Conservation (phyloP, 1,140 invertebrate genomes). For the Anoplolepis gracilipes region DNA sequence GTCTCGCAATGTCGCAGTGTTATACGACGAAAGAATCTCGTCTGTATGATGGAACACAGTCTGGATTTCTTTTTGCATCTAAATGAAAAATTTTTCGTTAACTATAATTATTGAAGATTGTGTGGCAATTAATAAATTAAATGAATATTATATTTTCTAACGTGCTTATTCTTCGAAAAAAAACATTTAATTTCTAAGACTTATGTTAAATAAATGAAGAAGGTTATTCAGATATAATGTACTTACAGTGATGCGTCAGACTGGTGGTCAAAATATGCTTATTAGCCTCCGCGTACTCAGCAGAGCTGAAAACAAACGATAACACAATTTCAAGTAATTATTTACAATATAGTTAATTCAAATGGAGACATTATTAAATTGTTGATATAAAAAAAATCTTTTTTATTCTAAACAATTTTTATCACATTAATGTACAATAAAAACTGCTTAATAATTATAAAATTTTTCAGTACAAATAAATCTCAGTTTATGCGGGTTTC, state of each 20-base stretch:
- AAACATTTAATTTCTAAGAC: background rate
- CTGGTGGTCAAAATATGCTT: conserved; percentile 79
- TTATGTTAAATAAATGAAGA: background rate
- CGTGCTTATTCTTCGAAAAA: background rate
- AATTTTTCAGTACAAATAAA: conserved; percentile 26
- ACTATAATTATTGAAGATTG: background rate
- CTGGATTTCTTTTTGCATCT: background rate
- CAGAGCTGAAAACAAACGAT: conserved; percentile 73
- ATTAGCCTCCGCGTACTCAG: conserved; percentile 71
- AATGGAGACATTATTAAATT: background rate
- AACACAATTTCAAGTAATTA: background rate
- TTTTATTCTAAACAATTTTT: background rate
- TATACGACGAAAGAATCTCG: conserved; percentile 30
- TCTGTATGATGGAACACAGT: conserved; percentile 6
- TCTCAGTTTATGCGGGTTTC: conserved; percentile 36
- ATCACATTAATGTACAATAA: background rate
- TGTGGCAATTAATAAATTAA: background rate
- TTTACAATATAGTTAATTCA: background rate
- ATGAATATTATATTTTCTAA: background rate
- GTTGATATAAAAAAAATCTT: background rate
- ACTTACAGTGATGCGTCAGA: conserved; percentile 81
- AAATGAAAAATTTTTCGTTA: conserved; percentile 6
- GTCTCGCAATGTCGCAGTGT: conserved; percentile 27
- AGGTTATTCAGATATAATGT: background rate
- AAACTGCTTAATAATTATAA: conserved; percentile 27